Conservation (phyloP, 2,888 invertebrate species). For the Ichneumon xanthorius region DNA sequence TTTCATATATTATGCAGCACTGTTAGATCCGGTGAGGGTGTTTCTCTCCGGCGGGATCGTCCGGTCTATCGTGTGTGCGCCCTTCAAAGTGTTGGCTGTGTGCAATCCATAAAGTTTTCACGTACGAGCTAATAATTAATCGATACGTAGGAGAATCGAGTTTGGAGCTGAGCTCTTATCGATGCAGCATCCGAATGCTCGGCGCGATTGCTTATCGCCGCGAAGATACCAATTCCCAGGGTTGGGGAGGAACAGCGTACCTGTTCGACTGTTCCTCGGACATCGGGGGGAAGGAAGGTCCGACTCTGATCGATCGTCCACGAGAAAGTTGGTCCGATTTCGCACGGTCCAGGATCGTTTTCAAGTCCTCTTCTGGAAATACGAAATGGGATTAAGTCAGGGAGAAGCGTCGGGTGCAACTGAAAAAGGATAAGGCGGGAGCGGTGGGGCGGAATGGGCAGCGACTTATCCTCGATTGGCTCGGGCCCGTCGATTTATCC, state of each 20-base stretch:
- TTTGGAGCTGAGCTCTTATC: neutral
- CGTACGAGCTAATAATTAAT: neutral
- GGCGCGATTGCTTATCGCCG: neutral
- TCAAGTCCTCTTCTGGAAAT: constrained; percentile 4
- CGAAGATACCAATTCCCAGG: neutral
- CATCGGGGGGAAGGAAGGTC: neutral
- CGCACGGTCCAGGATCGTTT: constrained; percentile 13
- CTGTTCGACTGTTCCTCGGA: neutral
- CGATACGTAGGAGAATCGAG: neutral
- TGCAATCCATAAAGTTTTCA: neutral
- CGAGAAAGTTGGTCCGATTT: neutral
- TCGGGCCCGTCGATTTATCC: constrained; percentile 71
- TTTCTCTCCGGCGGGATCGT: neutral
- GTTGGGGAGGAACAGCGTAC: neutral
- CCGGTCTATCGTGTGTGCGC: neutral
- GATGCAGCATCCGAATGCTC: neutral
- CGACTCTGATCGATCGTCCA: neutral
- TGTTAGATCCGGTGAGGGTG: neutral
- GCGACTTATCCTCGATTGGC: constrained; percentile 63
- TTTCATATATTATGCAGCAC: neutral
- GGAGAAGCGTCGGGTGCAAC: constrained; percentile 12
- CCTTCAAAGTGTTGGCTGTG: neutral
- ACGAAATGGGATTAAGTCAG: constrained; percentile 17
- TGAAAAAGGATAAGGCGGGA: constrained; percentile 47
- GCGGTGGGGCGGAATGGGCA: constrained; percentile 41